Base-by-base conservation (phyloP, 2,797 vertebrate species). In the Ctenochaetus hawaiiensis region DNA sequence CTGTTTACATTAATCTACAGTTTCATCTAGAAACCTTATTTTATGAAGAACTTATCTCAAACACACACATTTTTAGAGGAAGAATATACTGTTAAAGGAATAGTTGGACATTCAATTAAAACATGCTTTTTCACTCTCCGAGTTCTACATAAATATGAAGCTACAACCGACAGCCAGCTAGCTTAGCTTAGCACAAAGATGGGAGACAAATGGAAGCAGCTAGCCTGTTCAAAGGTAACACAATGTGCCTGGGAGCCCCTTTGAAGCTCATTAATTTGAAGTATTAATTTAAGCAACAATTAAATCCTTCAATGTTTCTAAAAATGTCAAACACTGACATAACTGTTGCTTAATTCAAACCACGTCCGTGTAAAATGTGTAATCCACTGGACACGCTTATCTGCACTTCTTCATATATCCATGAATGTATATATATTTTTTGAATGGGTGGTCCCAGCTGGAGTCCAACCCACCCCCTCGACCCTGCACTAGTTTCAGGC, bases 361-460 rank as follows among this genome's bases (percentile, higher is more conserved):
- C 37, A 17, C 23, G 34, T 1, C 23, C 34, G 71, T 60, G 0
- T 44, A 34, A 47, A 54, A 70, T 70, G 52, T 59, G 49, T 30
- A 30, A 85, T 78, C 41, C 47, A 48, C 16, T 75, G 74, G 78
- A 62, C 67, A 67, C 1, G 12, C 20, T 73, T 54, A 75, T 79
- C 72, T 65, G 63, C 34, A 70, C 52, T 63, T 77, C 51, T 43
- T 77, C 62, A 67, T 65, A 80, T 30, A 47, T 77, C 34, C 49
- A 60, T 20, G 9, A 53, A 58, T 61, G 66, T 62, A 74, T 59
- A 47, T 52, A 43, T 61, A 43, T 64, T 10, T 67, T 68, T 81
- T 72, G 37, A 49, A 82, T 73, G 81, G 77, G 84, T 89, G 86
- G 84, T 88, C 87, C 49, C 72, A 80, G 73, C 67, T 80, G 78